Evolutionary conservation across 2,797 vertebrate genomes (phyloP), one percentile per base, ranked within the genome.

Genomic region (Silurus lanzhouensis): DNA sequence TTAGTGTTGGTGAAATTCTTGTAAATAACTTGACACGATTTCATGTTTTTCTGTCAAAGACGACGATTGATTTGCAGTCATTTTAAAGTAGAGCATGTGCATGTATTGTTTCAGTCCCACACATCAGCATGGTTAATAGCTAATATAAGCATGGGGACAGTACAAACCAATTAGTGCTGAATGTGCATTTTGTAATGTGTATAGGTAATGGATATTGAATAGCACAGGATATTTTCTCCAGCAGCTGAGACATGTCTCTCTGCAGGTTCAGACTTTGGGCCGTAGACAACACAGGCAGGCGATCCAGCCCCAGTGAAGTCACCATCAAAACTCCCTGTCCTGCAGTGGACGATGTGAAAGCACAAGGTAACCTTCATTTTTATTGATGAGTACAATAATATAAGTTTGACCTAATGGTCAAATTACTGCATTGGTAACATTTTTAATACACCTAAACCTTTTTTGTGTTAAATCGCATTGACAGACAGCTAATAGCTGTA

Each of bases 341-440:
- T 0, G 97, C 98, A 80, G 97, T 99, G 89, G 98, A 99, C 84
- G 98, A 99, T 38, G 96, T 99, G 90, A 99, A 99, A 93, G 98
- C 98, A 82, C 97, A 99, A 97, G 98, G 98, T 99, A 92, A 55
- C 61, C 27, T 81, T 74, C 27, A 75, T 61, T 10, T 52, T 48
- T 1, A 58, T 25, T 14, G 5, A 38, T 17, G 2, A 77, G 10
- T 68, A 38, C 48, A 19, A 44, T 78, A 17, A 27, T 2, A 38
- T 22, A 67, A 57, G 3, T 25, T 6, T 77, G 14, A 58, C 8
- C 61, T 77, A 19, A 57, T 61, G 72, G n/a, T 76, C 74, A 52
- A 10, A 52, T 52, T 1, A 52, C 48, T 38, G 38, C 38, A 38
- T 38, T 38, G 38, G 38, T 38, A 38, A 31, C 1, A 38, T 31